Evolutionary conservation across 2,888 invertebrate genomes (phyloP), one percentile per base, ranked within the genome.

Genomic region (Euplexia lucipara): DNA sequence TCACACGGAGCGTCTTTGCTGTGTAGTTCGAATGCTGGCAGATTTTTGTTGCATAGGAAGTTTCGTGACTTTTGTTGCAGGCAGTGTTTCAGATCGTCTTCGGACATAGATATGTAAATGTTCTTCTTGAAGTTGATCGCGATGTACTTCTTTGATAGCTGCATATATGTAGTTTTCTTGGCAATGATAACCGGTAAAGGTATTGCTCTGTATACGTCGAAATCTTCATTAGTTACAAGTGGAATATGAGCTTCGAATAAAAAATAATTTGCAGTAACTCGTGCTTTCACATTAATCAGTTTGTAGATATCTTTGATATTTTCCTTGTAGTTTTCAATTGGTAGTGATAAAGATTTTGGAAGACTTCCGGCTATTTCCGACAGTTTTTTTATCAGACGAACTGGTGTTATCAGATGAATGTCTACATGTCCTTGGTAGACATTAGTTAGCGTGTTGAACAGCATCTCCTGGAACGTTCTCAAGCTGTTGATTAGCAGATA

Each of bases 351-450:
- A 2, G 48, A 20, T 42, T 64, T 75, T 3, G 75, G 73, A n/a
- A 78, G 52, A 0, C n/a, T 67, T 47, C 71, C 69, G 8, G 71
- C 39, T 10, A 80, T 80, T 7, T 49, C 37, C 12, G 20, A 39
- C 0, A 78, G 42, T 59, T 74, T 59, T n/a, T 76, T 20, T 3
- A 70, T 64, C 7, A 80, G 30, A 22, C 53, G 35, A 1, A 62
- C 69, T 5, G 75, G 75, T 22, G 70, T 68, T 7, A 78, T 44
- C 3, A 78, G 39, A 32, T 76, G 74, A 0, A 78, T 62, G n/a
- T 80, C 75, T 7, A 76, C 54, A 26, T 77, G 74, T 20, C 77
- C 77, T 57, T 63, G 69, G 52, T 77, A 79, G 6, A 73, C 61
- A 22, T 78, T 66, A 0, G 70, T 79, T 10, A 79, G 20, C 0